Conservation (phyloP, 2,113 vertebrate genomes). For the Pedionomus torquatus region DNA sequence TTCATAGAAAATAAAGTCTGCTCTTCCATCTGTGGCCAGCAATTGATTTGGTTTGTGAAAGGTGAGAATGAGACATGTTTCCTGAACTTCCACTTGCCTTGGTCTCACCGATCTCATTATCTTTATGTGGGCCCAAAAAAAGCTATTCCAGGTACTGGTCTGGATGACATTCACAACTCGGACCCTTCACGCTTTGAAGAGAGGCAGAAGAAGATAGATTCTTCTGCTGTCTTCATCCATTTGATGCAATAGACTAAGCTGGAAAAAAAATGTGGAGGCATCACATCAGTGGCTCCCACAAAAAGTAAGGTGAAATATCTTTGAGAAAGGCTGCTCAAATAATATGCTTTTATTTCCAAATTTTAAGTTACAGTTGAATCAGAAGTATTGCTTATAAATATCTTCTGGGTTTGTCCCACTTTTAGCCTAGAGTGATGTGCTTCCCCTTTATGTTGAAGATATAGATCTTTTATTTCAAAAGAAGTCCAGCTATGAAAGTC, state of each 20-base stretch:
- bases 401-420: not conserved
- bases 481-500: not conserved
- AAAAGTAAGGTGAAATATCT: not conserved
- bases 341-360: not conserved
- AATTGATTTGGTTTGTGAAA: not conserved
- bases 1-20: not conserved
- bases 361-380: not conserved
- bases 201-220: not conserved
- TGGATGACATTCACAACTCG: not conserved
- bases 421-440: not conserved
- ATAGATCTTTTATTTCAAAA: not conserved
- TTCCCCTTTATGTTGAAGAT: not conserved
- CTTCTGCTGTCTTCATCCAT: not conserved
- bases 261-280: not conserved
- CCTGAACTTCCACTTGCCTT: not conserved
- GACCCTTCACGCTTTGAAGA: not conserved
- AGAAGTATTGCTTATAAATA: not conserved
- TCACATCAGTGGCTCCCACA: not conserved
- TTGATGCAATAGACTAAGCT: not conserved
- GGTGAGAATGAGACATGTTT: not conserved
- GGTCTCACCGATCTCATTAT: not conserved
- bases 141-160: not conserved
- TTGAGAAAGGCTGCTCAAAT: not conserved
- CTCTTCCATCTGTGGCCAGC: not conserved
- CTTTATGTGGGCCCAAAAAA: not conserved